Percentiles rank a stretch among this genome's conserved stretches.
These are phyloP conservation scores for Lepisosteus osseus DNA, from an alignment of 2,113 vertebrate genomes.

Conservation along the genomic window DNA sequence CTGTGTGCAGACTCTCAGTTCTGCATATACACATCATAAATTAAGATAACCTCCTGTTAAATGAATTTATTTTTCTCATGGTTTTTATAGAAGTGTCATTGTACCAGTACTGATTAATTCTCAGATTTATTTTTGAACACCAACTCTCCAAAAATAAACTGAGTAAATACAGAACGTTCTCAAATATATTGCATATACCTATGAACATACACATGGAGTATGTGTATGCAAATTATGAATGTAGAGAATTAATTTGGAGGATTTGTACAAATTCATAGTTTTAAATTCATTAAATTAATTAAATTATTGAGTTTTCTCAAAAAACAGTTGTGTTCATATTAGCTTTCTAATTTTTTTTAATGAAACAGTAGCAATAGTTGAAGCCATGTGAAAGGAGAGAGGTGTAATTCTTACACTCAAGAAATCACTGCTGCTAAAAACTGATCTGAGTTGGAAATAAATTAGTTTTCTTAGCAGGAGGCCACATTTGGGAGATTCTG, in stretches of 20 bases:
- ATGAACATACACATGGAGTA: too few species aligned
- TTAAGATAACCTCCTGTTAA: slow-evolving; percentile 55
- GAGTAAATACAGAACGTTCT: slow-evolving; percentile 30
- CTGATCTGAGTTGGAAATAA: slow-evolving; percentile 7
- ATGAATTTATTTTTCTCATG: slow-evolving; percentile 51
- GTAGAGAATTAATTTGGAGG: too few species aligned
- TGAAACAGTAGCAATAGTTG: neutral
- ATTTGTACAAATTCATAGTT: too few species aligned
- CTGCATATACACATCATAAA: slow-evolving; percentile 66
- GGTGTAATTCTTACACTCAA: too few species aligned
- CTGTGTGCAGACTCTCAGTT: slow-evolving; percentile 53
- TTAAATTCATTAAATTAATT: too few species aligned
- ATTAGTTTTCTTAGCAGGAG: slow-evolving; percentile 17
- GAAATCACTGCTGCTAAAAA: neutral
- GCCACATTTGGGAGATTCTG: slow-evolving; percentile 27
- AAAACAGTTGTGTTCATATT: too few species aligned
- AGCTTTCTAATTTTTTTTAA: neutral
- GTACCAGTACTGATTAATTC: slow-evolving; percentile 46
- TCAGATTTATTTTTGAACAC: slow-evolving; percentile 48
- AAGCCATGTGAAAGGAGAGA: neutral
- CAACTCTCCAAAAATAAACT: slow-evolving; percentile 43
- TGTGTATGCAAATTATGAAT: too few species aligned
- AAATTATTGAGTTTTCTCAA: too few species aligned
- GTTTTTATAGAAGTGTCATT: slow-evolving; percentile 51
- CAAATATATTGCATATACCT: too few species aligned